Evolutionary conservation across 37 sponge, comb jelly and placozoan genomes (phyloP).

Genomic region (Chondrilla cf. caribensis): DNA sequence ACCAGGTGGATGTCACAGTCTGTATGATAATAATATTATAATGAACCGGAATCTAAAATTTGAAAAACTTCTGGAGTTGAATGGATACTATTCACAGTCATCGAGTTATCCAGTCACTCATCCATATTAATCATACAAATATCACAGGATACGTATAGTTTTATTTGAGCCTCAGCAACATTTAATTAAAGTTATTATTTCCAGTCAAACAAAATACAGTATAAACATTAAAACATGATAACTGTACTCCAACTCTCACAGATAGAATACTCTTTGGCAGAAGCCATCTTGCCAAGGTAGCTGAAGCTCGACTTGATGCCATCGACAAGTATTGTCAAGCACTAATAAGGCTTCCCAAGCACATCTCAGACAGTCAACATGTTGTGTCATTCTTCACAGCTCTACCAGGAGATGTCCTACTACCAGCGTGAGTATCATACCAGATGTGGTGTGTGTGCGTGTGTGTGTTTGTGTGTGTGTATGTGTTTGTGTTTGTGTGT

Average conservation of each 20-base stretch:
- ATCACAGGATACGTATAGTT: too few species aligned
- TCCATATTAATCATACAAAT: too few species aligned
- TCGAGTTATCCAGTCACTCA: too few species aligned
- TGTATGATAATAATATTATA: too few species aligned
- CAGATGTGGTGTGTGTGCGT: constrained; percentile 3
- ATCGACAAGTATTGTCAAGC: constrained; percentile 75
- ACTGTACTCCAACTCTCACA: background rate
- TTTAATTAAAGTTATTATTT: too few species aligned
- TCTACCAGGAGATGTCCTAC: constrained; percentile 49
- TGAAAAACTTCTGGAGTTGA: too few species aligned
- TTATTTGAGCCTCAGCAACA: too few species aligned
- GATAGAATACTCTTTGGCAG: constrained; percentile 72
- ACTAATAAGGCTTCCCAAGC: constrained; percentile 54
- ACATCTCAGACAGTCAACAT: constrained; percentile 51
- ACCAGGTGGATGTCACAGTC: too few species aligned
- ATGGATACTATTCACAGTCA: too few species aligned
- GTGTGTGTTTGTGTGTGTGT: constrained; percentile 7
- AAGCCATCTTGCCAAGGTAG: constrained; percentile 72
- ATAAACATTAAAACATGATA: too few species aligned
- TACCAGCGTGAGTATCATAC: constrained; percentile 63
- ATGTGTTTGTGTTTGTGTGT: constrained; percentile 9
- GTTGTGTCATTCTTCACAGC: constrained; percentile 66
- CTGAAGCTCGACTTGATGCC: constrained; percentile 74
- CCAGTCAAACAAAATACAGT: too few species aligned
- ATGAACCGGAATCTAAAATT: too few species aligned